These are phyloP conservation scores for Spicauda simplicius DNA, from an alignment of 2,888 invertebrate genomes.

Conservation along the genomic window DNA sequence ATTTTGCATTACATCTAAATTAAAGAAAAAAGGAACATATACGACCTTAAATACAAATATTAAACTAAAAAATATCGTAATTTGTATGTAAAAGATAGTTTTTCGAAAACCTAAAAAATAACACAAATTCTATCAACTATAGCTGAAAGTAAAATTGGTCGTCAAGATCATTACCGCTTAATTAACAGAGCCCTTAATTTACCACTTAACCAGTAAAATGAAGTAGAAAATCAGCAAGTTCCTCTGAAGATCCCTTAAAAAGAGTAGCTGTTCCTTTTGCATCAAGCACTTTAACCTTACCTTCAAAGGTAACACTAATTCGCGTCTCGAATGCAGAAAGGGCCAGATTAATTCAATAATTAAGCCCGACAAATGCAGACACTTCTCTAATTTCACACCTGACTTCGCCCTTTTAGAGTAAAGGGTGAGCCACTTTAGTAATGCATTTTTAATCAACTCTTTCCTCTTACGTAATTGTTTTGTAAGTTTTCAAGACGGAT, in stretches of 20 bases:
- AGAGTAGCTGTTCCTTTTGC: conserved; percentile 16
- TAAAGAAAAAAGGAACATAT: too few relatives aligned
- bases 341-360: conserved; percentile 55
- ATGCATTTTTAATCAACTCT: conserved; percentile 57
- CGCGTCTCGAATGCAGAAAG: conserved; percentile 46
- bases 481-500: conserved; percentile 34
- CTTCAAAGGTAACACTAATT: conserved; percentile 54
- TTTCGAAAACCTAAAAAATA: too few relatives aligned
- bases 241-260: conserved; percentile 14
- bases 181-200: conserved; percentile 9
- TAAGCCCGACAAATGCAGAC: conserved; percentile 56
- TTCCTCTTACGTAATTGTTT: conserved; percentile 38
- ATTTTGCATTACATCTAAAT: too few relatives aligned
- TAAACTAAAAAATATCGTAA: too few relatives aligned
- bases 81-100: too few relatives aligned
- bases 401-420: conserved; percentile 51
- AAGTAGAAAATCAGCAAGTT: conserved; percentile 10
- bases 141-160: neutral
- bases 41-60: too few relatives aligned
- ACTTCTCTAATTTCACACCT: conserved; percentile 59
- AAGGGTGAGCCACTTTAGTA: conserved; percentile 51
- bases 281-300: conserved; percentile 43
- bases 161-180: conserved; percentile 1
- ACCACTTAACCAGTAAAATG: neutral
- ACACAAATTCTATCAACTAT: too few relatives aligned